Evolutionary conservation across 2,113 vertebrate species (phyloP).

Genomic region (Setophaga kirtlandii): DNA sequence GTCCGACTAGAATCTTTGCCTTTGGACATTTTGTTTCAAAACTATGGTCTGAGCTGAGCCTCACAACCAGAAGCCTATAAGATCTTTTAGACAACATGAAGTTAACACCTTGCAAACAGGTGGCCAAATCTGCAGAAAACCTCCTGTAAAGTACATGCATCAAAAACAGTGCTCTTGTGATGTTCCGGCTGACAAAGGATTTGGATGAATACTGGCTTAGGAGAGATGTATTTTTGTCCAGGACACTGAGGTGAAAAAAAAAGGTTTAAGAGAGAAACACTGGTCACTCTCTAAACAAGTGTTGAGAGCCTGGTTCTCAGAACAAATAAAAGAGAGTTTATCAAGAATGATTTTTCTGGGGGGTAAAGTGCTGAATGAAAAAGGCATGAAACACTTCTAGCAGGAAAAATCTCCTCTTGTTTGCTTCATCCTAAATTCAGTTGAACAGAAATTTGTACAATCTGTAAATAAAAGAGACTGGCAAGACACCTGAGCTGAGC

Average conservation of each 20-base stretch:
- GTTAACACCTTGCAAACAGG: neutral
- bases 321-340: neutral
- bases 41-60: neutral
- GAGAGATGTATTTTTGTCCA: neutral
- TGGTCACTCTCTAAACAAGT: neutral
- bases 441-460: neutral
- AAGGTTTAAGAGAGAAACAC: neutral
- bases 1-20: neutral
- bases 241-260: neutral
- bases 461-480: neutral
- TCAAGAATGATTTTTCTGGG: neutral
- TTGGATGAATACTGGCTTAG: neutral
- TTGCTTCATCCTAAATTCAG: neutral
- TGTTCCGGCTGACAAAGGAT: neutral
- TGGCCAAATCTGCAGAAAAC: neutral
- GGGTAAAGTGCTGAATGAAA: neutral
- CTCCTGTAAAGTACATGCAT: neutral
- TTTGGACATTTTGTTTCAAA: neutral
- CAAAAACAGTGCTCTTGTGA: neutral
- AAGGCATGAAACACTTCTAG: neutral
- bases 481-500: neutral
- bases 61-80: neutral
- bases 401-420: neutral
- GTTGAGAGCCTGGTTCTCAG: neutral
- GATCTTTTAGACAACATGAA: neutral